Evolutionary conservation across 2,113 vertebrate genomes (phyloP), one percentile per base, ranked within the genome.

Genomic region (Halichoeres trimaculatus): DNA sequence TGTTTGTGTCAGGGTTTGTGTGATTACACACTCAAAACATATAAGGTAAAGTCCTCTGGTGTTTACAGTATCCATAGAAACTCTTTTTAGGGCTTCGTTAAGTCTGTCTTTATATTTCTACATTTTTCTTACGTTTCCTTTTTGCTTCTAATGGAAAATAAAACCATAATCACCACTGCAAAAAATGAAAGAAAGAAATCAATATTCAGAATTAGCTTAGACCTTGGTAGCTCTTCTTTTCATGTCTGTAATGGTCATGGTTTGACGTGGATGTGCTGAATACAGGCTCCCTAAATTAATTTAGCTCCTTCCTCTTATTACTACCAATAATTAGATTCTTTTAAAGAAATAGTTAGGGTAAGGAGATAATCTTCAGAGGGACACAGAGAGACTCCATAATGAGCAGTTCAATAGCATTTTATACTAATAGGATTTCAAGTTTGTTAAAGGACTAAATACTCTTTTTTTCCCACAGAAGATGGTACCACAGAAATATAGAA

Each of bases 311-410:
- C 56, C 56, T 72, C 63, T 50, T 43, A 73, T 76, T 67, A 50
- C 55, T 17, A 43, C 4, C 24, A 47, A 52, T 87, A 87, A 92
- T 85, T 86, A 65, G 47, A 87, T 81, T 60, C 10, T 68, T 87
- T 86, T 36, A 70, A 67, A 65, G 43, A 30, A 74, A 82, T 70
- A 78, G 76, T 70, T 60, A 60, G 59, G 41, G 67, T 62, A 26
- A 58, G 47, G 58, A 40, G 48, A 70, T 86, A 89, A 88, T 90
- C 79, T 75, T 80, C 61, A 16, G 47, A 36, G 76, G 84, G 81
- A 88, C 80, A 90, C 65, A 76, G 62, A 80, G 62, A 63, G 61
- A n/a, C n/a, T 81, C 59, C 70, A 26, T 69, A 86, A 30, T 30
- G 66, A 78, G 45, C 8, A 74, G 23, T 43, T 57, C 1, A 61